Evolutionary conservation across 2,888 invertebrate genomes (phyloP).

Genomic region (Sinelater perroti): DNA sequence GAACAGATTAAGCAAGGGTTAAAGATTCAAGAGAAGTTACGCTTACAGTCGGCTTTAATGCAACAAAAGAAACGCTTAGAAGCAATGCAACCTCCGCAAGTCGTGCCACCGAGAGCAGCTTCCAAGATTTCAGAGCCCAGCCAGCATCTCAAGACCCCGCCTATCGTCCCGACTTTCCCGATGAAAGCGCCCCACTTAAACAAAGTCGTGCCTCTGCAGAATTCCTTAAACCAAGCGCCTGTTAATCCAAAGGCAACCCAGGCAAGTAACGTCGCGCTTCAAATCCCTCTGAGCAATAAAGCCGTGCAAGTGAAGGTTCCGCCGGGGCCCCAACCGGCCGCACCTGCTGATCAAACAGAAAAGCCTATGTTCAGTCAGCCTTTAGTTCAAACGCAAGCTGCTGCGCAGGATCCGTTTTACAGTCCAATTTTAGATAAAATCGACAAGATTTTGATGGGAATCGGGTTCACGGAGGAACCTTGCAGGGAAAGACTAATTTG

Average conservation of each 20-base stretch:
- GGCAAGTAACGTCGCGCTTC: too few species aligned
- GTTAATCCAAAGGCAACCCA: too few species aligned
- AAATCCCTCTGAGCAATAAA: too few species aligned
- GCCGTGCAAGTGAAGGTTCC: too few species aligned
- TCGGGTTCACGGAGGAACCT: conserved; percentile 75
- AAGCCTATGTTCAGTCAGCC: not conserved
- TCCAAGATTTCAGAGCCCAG: not conserved
- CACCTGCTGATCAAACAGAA: not conserved
- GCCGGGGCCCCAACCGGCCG: too few species aligned
- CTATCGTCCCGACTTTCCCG: conserved; percentile 17
- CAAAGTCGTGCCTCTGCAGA: too few species aligned
- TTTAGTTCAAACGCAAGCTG: conserved; percentile 45
- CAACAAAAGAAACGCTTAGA: conserved; percentile 37
- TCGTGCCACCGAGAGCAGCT: not conserved
- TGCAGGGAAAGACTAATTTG: conserved; percentile 85
- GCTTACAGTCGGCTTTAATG: conserved; percentile 52
- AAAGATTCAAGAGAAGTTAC: conserved; percentile 58
- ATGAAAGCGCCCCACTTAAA: conserved; percentile 1
- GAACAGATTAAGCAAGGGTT: conserved; percentile 57
- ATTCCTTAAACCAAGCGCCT: too few species aligned
- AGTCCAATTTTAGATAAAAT: conserved; percentile 81
- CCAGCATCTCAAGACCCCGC: conserved; percentile 39
- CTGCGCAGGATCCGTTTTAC: conserved; percentile 72
- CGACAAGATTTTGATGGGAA: conserved; percentile 75
- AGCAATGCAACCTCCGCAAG: not conserved